Evolutionary conservation across 2,888 invertebrate species (phyloP), one percentile per base, ranked within the genome.

Genomic region (Formica aserva): DNA sequence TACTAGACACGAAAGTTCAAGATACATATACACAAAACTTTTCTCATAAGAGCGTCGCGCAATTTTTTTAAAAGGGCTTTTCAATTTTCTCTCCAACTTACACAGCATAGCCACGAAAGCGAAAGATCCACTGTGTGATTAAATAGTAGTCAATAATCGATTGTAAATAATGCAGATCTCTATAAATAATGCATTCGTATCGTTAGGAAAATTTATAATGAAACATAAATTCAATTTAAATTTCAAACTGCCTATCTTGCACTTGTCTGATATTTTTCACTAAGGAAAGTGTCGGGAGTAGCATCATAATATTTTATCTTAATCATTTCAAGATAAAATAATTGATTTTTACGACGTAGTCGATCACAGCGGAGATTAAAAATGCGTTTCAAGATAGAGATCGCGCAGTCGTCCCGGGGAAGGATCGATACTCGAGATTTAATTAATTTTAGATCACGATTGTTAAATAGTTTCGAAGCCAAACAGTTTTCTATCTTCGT

Each of bases 401-500:
- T 78, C 41, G 65, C 63, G 13, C 15, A 22, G 26, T 60, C 3
- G 15, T 32, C 4, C 8, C 9, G 15, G 9, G 13, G 3, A 26
- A 3, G 8, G 6, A 41, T 29, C 55, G 77, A 48, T 77, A 38
- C 15, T 78, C 26, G 35, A 41, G 66, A n/a, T 62, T 62, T 22
- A 71, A 18, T 60, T 69, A 81, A 86, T 72, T 81, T 76, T 83
- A 74, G 74, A 60, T 45, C 67, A 57, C 57, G 57, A 63, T 52
- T 52, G 81, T 78, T 78, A 86, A 88, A 88, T 88, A 45, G 81
- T 71, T 35, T 48, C 55, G 74, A 45, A 62, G 60, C 22, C 72
- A 71, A 85, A 85, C 82, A 81, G 80, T 55, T 76, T 29, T 89
- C 87, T 92, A 35, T 91, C 91, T 92, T 92, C 93, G 91, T 87